Percentiles rank a stretch among this genome's conserved stretches.
Conservation (phyloP, 1,140 invertebrate species). For the Euwallacea similis region DNA sequence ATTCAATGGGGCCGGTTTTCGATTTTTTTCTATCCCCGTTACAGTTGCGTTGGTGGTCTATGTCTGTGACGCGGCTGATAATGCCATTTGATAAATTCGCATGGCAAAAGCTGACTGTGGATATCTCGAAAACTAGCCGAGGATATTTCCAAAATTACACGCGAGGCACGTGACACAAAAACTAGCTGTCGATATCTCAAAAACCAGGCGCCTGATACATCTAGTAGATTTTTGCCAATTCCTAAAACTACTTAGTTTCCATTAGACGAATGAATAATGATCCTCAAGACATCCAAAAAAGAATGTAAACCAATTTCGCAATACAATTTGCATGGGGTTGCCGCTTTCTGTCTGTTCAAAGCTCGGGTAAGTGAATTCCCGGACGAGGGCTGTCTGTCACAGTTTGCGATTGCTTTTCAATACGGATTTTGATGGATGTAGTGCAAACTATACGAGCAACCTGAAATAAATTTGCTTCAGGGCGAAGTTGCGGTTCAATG, state of each 20-base stretch:
- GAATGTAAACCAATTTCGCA: neutral
- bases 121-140: no score
- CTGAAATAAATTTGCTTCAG: no score
- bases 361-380: neutral
- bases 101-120: slow-evolving; percentile 5
- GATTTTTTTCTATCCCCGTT: slow-evolving; percentile 34
- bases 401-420: neutral
- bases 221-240: neutral
- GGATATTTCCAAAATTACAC: no score
- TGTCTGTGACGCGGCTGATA: slow-evolving; percentile 25
- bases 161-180: no score
- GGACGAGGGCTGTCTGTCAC: neutral
- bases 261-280: no score
- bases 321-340: slow-evolving; percentile 4
- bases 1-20: slow-evolving; percentile 37
- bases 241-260: no score
- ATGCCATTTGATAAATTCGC: slow-evolving; percentile 14
- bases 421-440: neutral
- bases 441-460: neutral
- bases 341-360: neutral
- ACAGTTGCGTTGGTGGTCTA: slow-evolving; percentile 38
- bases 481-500: no score
- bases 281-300: no score
- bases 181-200: no score
- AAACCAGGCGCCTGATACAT: no score